Conservation (phyloP, 2,797 vertebrate genomes). For the Gallinago solitaria region DNA sequence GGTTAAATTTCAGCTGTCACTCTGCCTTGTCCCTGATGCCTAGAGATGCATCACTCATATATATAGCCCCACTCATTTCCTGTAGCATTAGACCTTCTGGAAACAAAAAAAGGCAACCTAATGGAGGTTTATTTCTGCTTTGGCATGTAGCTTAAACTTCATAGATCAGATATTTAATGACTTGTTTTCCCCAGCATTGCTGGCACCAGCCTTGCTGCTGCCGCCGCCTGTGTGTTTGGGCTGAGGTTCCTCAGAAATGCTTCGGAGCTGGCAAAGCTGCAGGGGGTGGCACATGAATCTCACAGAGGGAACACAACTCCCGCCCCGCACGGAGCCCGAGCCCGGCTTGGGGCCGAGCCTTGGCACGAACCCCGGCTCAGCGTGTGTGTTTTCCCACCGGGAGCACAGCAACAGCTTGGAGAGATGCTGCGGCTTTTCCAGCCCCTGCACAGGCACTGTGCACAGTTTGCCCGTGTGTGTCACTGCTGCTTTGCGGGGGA, state of each 20-base stretch:
- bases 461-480: rapidly evolving
- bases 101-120: not conserved
- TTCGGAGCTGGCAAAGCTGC: not conserved
- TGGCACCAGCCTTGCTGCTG: not conserved
- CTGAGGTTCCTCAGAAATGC: not conserved
- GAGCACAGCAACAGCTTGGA: not conserved
- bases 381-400: not conserved
- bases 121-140: not conserved
- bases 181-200: not conserved
- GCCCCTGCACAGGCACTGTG: not conserved
- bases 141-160: not conserved
- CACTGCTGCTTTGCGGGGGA: rapidly evolving
- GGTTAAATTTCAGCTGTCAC: constrained; percentile 7
- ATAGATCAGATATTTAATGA: not conserved
- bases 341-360: not conserved
- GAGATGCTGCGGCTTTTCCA: not conserved
- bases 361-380: rapidly evolving
- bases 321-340: not conserved
- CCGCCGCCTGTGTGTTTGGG: not conserved
- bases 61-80: not conserved
- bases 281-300: not conserved
- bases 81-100: not conserved
- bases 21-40: not conserved
- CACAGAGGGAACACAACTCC: not conserved
- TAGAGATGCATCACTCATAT: not conserved